phyloP scores from a whole-genome alignment of 2,797 vertebrate genomes.

The Crocidura indochinensis region DNA sequence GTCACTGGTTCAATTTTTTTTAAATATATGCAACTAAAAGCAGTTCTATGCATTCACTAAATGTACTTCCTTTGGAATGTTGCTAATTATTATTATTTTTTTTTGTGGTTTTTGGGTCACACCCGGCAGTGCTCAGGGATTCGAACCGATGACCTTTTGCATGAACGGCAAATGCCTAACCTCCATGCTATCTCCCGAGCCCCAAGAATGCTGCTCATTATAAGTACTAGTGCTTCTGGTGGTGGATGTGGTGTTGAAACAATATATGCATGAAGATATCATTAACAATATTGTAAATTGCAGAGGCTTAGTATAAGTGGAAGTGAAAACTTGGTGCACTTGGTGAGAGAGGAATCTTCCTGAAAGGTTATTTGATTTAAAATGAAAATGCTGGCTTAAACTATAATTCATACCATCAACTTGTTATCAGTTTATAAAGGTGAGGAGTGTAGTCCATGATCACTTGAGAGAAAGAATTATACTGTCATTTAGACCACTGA shows the following conservation, averaged over 20 bases:
- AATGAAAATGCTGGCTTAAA: not conserved
- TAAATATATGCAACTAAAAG: not conserved
- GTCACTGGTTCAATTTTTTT: constrained; percentile 19
- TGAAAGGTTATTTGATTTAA: constrained; percentile 9
- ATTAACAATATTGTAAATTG: no score
- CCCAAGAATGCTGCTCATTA: not conserved
- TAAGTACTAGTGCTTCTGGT: no score
- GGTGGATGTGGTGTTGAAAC: no score
- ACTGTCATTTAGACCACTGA: not conserved
- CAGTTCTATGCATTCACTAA: not conserved
- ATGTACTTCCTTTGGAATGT: not conserved
- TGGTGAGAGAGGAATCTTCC: not conserved
- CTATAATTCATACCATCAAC: not conserved
- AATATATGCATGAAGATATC: no score
- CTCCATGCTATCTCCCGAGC: no score
- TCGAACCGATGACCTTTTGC: no score
- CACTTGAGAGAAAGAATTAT: constrained; percentile 17
- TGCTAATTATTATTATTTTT: no score
- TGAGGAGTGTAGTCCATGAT: not conserved
- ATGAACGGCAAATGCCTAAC: no score
- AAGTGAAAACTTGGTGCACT: not conserved
- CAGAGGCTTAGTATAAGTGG: no score
- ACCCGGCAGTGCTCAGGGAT: no score
- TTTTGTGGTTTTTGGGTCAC: no score
- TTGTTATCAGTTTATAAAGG: not conserved